phyloP scores from a whole-genome alignment of 1,140 invertebrate species.

The Drosophila oshimai region DNA sequence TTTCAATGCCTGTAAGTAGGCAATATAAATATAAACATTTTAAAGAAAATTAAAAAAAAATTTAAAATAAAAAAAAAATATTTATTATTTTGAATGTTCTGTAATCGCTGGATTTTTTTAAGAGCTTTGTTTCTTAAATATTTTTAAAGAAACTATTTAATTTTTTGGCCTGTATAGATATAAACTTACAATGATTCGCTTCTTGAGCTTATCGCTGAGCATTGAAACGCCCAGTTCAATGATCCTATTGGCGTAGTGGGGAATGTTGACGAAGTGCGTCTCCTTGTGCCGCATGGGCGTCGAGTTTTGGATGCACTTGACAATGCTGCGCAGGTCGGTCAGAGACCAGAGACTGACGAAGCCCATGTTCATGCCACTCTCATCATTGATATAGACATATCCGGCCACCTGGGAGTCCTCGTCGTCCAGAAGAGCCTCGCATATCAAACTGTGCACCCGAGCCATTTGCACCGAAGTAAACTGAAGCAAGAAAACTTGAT shows the following conservation, averaged over 20 bases:
- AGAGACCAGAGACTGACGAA: constrained; percentile 92
- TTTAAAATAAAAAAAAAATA: too few relatives aligned
- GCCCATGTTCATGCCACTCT: constrained; percentile 91
- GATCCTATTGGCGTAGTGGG: constrained; percentile 88
- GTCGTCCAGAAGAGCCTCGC: constrained; percentile 90
- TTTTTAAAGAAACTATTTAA: too few relatives aligned
- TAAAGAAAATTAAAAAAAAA: too few relatives aligned
- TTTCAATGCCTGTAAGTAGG: not conserved
- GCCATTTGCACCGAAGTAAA: constrained; percentile 90
- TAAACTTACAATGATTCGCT: constrained; percentile 87
- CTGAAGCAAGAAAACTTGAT: not conserved
- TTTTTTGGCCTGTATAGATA: not conserved
- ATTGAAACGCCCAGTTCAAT: constrained; percentile 91
- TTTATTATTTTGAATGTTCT: too few relatives aligned
- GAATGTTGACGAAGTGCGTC: constrained; percentile 93
- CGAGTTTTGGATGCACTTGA: constrained; percentile 92
- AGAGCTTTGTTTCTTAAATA: too few relatives aligned
- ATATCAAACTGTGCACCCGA: constrained; percentile 88
- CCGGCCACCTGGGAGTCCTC: constrained; percentile 90
- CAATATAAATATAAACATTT: not conserved
- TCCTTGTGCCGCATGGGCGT: constrained; percentile 94
- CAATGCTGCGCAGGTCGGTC: constrained; percentile 89
- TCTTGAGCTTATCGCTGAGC: constrained; percentile 91
- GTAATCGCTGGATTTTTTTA: too few relatives aligned
- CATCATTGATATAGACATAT: constrained; percentile 92